Conservation (phyloP, 2,888 invertebrate species). For the Silvanus unidentatus region DNA sequence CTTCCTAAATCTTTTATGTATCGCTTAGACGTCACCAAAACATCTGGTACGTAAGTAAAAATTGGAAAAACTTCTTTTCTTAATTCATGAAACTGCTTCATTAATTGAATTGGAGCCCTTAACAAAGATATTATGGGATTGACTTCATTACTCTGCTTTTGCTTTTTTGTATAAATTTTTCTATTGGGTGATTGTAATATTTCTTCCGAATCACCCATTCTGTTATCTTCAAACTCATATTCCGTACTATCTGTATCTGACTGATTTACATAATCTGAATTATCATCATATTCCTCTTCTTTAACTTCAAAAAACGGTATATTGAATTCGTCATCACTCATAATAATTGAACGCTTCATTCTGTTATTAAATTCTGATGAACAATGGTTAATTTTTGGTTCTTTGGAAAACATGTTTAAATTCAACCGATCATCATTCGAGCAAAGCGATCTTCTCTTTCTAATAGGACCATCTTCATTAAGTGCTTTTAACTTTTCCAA, state of each 20-base stretch:
- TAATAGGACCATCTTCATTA: conserved; percentile 11
- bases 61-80: conserved; percentile 25
- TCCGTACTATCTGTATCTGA: too few relatives aligned
- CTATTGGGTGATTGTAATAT: not conserved
- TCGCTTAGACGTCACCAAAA: conserved; percentile 32
- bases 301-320: conserved; percentile 22
- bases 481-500: conserved; percentile 26
- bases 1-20: conserved; percentile 37
- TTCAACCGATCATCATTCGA: not conserved
- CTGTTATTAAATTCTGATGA: conserved; percentile 5
- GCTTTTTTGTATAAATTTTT: too few relatives aligned
- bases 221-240: too few relatives aligned
- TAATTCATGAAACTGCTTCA: conserved; percentile 29
- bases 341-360: conserved; percentile 20
- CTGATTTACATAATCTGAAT: not conserved
- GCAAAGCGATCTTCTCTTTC: too few relatives aligned
- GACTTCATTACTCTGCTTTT: conserved; percentile 11
- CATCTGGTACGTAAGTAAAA: conserved; percentile 3
- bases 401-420: not conserved
- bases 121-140: conserved; percentile 36
- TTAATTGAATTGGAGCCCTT: conserved; percentile 35
- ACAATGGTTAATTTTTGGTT: not conserved
- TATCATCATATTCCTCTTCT: conserved; percentile 11
- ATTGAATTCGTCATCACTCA: conserved; percentile 23
- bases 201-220: not conserved